Percentiles rank a stretch among this genome's conserved stretches.
Conservation (phyloP, 2,888 invertebrate genomes). For the Biston stratarius region DNA sequence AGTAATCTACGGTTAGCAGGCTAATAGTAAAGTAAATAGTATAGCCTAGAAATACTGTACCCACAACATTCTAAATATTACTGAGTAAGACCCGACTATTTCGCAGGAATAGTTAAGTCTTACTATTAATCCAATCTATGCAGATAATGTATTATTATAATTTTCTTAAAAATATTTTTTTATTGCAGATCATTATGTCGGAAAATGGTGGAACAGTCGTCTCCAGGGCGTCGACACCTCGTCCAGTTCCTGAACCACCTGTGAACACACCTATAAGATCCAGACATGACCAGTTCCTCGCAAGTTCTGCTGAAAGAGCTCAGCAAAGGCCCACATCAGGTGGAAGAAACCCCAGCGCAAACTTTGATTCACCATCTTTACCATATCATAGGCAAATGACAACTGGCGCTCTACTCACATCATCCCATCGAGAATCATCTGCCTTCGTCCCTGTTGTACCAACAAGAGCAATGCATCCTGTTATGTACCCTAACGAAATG, state of each 20-base stretch:
- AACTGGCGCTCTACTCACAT: slow-evolving; percentile 76
- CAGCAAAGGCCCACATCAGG: slow-evolving; percentile 82
- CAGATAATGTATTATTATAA: background rate
- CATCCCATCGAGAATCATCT: slow-evolving; percentile 91
- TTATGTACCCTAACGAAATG: slow-evolving; percentile 90
- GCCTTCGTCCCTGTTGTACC: slow-evolving; percentile 96
- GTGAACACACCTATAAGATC: slow-evolving; percentile 78
- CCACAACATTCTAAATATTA: background rate
- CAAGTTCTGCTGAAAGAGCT: slow-evolving; percentile 81
- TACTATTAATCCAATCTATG: slow-evolving; percentile 8
- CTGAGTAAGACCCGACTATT: slow-evolving; percentile 25
- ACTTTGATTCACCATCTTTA: slow-evolving; percentile 88
- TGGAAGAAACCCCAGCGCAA: slow-evolving; percentile 81
- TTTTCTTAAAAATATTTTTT: background rate
- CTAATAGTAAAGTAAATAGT: slow-evolving; percentile 44
- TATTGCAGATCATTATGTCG: slow-evolving; percentile 81
- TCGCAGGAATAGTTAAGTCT: too few species aligned
- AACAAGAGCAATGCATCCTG: slow-evolving; percentile 90
- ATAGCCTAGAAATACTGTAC: slow-evolving; percentile 31
- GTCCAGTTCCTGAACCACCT: slow-evolving; percentile 79
- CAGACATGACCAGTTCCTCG: slow-evolving; percentile 88
- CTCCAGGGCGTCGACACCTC: slow-evolving; percentile 83
- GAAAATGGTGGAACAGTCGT: slow-evolving; percentile 78
- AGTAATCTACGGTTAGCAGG: slow-evolving; percentile 49
- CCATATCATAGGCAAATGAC: slow-evolving; percentile 89